phyloP scores from a whole-genome alignment of 1,140 invertebrate species.

The Dendroctonus valens region DNA sequence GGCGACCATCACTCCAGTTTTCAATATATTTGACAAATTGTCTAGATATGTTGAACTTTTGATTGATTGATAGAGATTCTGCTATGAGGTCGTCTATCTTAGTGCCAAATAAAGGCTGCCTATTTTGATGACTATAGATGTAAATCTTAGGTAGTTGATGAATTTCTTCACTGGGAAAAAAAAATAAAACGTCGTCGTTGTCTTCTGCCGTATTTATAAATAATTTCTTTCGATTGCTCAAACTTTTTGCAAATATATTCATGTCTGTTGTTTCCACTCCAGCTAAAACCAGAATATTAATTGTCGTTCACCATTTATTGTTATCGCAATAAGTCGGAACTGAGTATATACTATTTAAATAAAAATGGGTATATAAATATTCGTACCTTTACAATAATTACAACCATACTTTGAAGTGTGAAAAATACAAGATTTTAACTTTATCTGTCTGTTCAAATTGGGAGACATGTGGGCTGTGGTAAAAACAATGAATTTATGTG shows the following conservation, averaged over 20 bases:
- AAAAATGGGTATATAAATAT: no score
- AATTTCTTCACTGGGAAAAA: conserved; percentile 13
- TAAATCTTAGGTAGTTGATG: conserved; percentile 18
- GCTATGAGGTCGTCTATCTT: conserved; percentile 13
- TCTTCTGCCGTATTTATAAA: conserved; percentile 25
- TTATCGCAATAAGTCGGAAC: no score
- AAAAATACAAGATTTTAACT: not conserved
- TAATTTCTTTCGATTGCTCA: conserved; percentile 15
- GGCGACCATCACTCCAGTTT: conserved; percentile 20
- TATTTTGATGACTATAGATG: conserved; percentile 26
- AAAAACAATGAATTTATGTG: conserved; percentile 20
- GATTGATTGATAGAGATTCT: not conserved
- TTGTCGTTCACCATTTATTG: no score
- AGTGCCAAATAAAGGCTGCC: conserved; percentile 5
- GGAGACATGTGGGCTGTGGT: conserved; percentile 12
- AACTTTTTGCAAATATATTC: not conserved
- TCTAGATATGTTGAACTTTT: conserved; percentile 8
- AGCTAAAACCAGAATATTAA: conserved; percentile 1
- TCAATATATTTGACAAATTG: conserved; percentile 18
- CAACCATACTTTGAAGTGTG: conserved; percentile 1
- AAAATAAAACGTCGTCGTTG: conserved; percentile 25
- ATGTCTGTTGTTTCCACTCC: not conserved
- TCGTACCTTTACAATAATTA: not conserved
- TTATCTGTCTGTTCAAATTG: not conserved
- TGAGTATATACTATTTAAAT: no score